phyloP scores from a whole-genome alignment of 1,140 invertebrate species.

The Procambarus virginalis region DNA sequence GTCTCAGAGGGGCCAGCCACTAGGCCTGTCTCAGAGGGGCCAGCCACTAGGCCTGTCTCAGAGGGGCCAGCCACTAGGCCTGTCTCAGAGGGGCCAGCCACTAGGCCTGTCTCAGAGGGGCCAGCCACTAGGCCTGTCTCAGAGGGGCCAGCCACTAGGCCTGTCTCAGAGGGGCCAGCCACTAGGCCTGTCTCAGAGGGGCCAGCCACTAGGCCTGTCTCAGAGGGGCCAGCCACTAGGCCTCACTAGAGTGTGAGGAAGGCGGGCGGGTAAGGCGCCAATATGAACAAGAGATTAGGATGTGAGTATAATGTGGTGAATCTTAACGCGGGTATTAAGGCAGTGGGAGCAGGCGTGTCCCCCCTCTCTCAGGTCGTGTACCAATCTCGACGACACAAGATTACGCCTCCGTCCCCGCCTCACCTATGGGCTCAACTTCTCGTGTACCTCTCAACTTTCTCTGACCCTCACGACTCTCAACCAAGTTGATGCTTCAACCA shows the following conservation, averaged over 20 bases:
- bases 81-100: too few species aligned
- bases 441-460: background rate
- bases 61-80: too few species aligned
- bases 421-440: constrained; percentile 13
- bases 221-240: too few species aligned
- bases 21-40: too few species aligned
- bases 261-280: background rate
- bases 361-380: constrained; percentile 16
- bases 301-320: constrained; percentile 27
- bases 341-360: constrained; percentile 9
- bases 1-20: too few species aligned
- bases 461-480: background rate
- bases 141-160: too few species aligned
- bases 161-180: too few species aligned
- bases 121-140: too few species aligned
- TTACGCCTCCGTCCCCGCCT: background rate
- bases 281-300: constrained; percentile 17
- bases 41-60: too few species aligned
- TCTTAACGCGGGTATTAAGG: constrained; percentile 25
- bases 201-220: too few species aligned
- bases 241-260: background rate
- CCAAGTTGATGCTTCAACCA: background rate
- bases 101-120: too few species aligned
- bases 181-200: too few species aligned
- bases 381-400: constrained; percentile 23